Base-by-base conservation (phyloP, 2,113 vertebrate genomes). In the Ramphastos sulfuratus region DNA sequence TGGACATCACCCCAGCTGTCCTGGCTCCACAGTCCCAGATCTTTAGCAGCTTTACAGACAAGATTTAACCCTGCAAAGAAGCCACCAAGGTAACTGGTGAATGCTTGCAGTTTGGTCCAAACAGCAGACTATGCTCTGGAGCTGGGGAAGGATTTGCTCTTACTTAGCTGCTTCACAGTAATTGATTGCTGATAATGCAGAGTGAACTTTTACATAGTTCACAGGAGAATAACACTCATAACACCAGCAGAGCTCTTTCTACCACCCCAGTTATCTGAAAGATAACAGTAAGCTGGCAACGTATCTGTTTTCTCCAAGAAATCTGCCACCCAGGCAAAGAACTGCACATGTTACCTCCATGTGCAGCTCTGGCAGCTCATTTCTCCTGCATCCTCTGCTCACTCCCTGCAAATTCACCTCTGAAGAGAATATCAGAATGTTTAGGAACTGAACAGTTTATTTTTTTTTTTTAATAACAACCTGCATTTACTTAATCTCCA, bases 271-370 rank as follows among this genome's bases (percentile, higher is more conserved):
- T 79, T 61, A 76, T 27, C 70, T 75, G 30, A 76, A 85, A 7
- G 15, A 28, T 71, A 85, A 60, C 11, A 63, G 48, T 11, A 81
- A 66, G 5, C 20, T 71, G 65, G 42, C 31, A 75, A 21, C 0
- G 0, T n/a, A 69, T 61, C 28, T 89, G 31, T 63, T 74, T 61
- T 79, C 63, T 69, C 55, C 63, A 27, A 79, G 70, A 50, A 42
- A 75, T 71, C 48, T 28, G 27, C 37, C 48, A 71, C 16, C 28
- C 21, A 64, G 52, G 11, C 30, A 77, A 87, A 64, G 52, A 9
- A 60, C 19, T 10, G 61, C 44, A 50, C 0, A 4, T 0, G 0
- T 77, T 39, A 67, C 37, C 28, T 67, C 7, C 48, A 23, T 12
- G 28, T 50, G 42, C 66, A 85, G 35, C 10, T 85, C 27, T 76